These are phyloP conservation scores for Phocides pigmalion DNA, from an alignment of 1,140 invertebrate genomes.

Conservation along the genomic window DNA sequence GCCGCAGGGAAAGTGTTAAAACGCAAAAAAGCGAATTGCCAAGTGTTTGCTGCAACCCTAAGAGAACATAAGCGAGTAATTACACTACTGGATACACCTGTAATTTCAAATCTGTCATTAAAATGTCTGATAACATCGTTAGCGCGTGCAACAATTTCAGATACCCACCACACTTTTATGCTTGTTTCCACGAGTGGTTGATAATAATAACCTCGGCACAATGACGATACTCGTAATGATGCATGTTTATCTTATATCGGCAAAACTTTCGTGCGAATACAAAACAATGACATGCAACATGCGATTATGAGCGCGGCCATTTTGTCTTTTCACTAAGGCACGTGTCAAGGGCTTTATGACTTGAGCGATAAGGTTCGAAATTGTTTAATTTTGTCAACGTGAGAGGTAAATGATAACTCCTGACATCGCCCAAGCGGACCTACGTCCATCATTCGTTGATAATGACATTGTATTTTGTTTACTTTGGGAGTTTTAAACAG, in stretches of 20 bases:
- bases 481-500: too few species aligned
- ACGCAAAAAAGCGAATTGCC: too few species aligned
- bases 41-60: not conserved
- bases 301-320: slow-evolving; percentile 1
- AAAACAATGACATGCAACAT: slow-evolving; percentile 24
- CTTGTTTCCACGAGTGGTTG: not conserved
- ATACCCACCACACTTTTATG: not conserved
- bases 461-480: slow-evolving; percentile 10
- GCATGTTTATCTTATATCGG: slow-evolving; percentile 26
- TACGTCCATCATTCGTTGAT: not conserved
- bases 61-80: not conserved
- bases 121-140: not conserved
- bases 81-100: not conserved
- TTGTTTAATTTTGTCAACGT: slow-evolving; percentile 6
- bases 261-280: slow-evolving; percentile 29
- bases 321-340: not conserved
- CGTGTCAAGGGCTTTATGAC: too few species aligned
- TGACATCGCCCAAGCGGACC: not conserved
- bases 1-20: too few species aligned
- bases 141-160: slow-evolving; percentile 1
- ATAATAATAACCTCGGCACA: slow-evolving; percentile 13
- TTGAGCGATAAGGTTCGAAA: not conserved
- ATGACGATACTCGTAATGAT: slow-evolving; percentile 31
- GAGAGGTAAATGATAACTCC: not conserved
- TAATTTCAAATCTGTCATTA: slow-evolving; percentile 13